These are phyloP conservation scores for Bettongia penicillata DNA, from an alignment of 2,113 vertebrate genomes.

Conservation along the genomic window DNA sequence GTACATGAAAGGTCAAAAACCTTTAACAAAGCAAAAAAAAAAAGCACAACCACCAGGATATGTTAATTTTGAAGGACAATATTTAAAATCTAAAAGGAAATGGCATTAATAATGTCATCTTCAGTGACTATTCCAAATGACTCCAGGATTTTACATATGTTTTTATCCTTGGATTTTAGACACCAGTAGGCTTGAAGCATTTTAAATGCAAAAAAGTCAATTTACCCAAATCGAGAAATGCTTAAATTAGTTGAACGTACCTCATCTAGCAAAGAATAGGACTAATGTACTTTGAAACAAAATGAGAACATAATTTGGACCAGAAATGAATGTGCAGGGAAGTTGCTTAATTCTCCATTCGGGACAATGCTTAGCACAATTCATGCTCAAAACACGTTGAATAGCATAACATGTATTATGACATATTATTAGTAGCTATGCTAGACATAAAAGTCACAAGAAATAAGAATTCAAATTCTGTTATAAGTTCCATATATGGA, in stretches of 20 bases:
- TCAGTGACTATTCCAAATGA: background rate
- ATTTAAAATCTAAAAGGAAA: background rate
- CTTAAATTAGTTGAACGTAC: background rate
- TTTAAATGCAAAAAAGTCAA: background rate
- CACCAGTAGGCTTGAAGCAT: background rate
- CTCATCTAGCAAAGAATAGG: background rate
- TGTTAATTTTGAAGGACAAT: fast-evolving
- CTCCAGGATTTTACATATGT: background rate
- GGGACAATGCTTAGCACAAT: background rate
- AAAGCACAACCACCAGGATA: too few relatives aligned
- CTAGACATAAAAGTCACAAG: fast-evolving
- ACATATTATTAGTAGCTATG: fast-evolving
- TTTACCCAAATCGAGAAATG: background rate
- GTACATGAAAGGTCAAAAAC: background rate
- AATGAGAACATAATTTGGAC: background rate
- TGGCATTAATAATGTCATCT: background rate
- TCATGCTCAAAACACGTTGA: background rate
- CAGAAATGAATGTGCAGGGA: background rate
- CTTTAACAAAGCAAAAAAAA: background rate
- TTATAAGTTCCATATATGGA: background rate
- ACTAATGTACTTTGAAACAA: background rate
- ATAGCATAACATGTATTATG: background rate
- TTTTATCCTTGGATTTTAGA: too few relatives aligned
- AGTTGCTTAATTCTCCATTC: background rate
- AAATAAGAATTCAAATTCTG: too few relatives aligned